Evolutionary conservation across 2,888 invertebrate species (phyloP).

Genomic region (Ctena decussata): DNA sequence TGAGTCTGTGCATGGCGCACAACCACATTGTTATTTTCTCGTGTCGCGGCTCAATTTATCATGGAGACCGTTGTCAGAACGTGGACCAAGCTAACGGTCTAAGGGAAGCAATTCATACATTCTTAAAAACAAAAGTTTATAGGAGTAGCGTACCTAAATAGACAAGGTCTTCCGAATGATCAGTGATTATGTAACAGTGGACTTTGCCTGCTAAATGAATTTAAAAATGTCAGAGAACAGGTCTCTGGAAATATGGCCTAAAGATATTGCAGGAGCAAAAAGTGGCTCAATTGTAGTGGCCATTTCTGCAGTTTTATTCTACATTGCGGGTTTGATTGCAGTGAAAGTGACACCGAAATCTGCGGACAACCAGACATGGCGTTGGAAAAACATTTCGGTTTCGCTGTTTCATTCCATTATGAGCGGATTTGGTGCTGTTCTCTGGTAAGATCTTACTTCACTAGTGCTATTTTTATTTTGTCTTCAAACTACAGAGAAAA

Average conservation of each 20-base stretch:
- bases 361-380: slow-evolving; percentile 69
- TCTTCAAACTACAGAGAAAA: no score
- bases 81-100: no score
- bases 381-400: slow-evolving; percentile 79
- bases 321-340: slow-evolving; percentile 47
- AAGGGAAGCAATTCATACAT: no score
- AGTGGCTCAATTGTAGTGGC: slow-evolving; percentile 58
- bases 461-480: background rate
- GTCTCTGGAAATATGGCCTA: slow-evolving; percentile 69
- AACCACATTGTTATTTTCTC: no score
- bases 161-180: no score
- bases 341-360: slow-evolving; percentile 53
- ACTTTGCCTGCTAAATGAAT: no score
- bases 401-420: slow-evolving; percentile 76
- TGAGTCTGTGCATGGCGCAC: no score
- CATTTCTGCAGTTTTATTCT: slow-evolving; percentile 67
- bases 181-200: no score
- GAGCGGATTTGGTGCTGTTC: slow-evolving; percentile 72
- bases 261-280: slow-evolving; percentile 59
- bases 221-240: slow-evolving; percentile 1
- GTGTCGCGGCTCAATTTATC: no score
- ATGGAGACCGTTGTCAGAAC: no score
- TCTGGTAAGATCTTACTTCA: slow-evolving; percentile 73
- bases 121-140: no score
- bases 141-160: no score